These are phyloP conservation scores for Hyalella azteca DNA, from an alignment of 2,888 invertebrate genomes.

Conservation along the genomic window DNA sequence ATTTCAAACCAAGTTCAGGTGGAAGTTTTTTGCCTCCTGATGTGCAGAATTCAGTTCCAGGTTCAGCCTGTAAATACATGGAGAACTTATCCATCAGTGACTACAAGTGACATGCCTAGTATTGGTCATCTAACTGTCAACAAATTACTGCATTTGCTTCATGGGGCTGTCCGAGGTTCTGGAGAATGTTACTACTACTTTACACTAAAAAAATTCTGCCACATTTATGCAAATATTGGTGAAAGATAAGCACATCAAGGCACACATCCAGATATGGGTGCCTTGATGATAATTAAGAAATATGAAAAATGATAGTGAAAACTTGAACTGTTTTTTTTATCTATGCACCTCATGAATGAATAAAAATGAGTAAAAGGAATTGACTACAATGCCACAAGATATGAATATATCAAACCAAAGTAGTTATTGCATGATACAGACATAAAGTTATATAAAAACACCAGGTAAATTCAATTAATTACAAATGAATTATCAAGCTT, in stretches of 20 bases:
- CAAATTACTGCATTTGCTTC: not conserved
- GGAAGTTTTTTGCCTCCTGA: conserved; percentile 39
- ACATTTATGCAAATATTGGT: not conserved
- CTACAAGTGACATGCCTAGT: not conserved
- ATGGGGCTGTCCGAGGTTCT: not conserved
- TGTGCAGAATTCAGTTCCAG: conserved; percentile 42
- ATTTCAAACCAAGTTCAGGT: conserved; percentile 52
- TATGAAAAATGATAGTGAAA: too few relatives aligned
- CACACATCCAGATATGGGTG: too few relatives aligned
- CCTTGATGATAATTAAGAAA: too few relatives aligned
- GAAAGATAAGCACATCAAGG: too few relatives aligned
- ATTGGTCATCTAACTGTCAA: not conserved
- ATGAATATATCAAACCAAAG: not conserved
- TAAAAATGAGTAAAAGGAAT: not conserved
- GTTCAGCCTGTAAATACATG: conserved; percentile 41
- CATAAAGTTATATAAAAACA: not conserved
- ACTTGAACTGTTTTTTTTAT: too few relatives aligned
- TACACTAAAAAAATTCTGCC: not conserved
- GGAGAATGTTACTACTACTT: not conserved
- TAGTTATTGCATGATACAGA: not conserved
- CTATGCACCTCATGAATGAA: too few relatives aligned
- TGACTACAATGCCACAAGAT: not conserved
- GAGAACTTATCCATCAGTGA: not conserved
- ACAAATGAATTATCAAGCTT: not conserved
- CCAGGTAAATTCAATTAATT: not conserved